Evolutionary conservation across 2,888 invertebrate genomes (phyloP).

Genomic region (Glaucopsyche alexis): DNA sequence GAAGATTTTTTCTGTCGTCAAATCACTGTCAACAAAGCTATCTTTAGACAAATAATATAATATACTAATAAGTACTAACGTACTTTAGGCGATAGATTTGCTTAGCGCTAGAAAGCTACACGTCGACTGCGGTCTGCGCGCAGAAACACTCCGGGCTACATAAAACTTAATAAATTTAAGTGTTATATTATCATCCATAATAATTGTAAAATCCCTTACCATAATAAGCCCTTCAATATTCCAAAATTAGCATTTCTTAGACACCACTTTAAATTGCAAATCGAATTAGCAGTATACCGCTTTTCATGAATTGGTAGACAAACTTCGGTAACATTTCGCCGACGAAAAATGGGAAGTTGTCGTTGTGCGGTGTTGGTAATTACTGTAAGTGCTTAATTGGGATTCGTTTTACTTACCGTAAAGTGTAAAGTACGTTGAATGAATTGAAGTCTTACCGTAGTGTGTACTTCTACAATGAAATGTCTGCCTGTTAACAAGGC

Average conservation of each 20-base stretch:
- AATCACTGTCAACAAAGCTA: too few relatives aligned
- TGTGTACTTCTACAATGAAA: neutral
- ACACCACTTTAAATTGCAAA: constrained; percentile 31
- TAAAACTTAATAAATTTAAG: too few relatives aligned
- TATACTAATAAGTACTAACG: too few relatives aligned
- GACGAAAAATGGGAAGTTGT: constrained; percentile 30
- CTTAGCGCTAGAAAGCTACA: too few relatives aligned
- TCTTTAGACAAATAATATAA: too few relatives aligned
- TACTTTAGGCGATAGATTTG: too few relatives aligned
- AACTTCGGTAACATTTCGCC: constrained; percentile 25
- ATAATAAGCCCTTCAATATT: constrained; percentile 31
- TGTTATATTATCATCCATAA: neutral
- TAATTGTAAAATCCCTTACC: constrained; percentile 20
- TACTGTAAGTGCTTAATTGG: constrained; percentile 19
- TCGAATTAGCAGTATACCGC: constrained; percentile 31
- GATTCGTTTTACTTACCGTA: neutral
- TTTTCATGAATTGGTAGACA: constrained; percentile 31
- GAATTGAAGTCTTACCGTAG: neutral
- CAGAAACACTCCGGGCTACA: too few relatives aligned
- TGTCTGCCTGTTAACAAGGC: too few relatives aligned
- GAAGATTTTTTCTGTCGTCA: too few relatives aligned
- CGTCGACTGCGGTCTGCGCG: too few relatives aligned
- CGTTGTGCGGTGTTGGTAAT: constrained; percentile 20
- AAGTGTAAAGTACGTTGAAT: neutral
- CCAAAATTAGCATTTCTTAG: constrained; percentile 31